Evolutionary conservation across 1,140 invertebrate genomes (phyloP).

Genomic region (Drosophila dunni): DNA sequence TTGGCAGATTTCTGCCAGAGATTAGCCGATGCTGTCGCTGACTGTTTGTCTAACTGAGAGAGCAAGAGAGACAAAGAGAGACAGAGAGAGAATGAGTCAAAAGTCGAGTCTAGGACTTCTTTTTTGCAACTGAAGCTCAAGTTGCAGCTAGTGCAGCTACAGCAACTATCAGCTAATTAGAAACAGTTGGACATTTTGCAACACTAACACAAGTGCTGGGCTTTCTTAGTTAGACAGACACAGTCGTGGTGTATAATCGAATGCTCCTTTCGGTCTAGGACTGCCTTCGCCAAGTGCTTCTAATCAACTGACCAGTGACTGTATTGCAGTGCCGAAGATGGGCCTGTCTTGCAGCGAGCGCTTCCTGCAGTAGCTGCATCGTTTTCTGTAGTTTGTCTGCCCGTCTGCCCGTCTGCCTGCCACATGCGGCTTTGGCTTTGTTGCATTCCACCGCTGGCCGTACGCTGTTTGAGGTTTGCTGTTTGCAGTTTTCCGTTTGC

Average conservation of each 20-base stretch:
- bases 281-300: not conserved
- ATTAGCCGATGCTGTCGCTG: constrained; percentile 50
- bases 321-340: constrained; percentile 5
- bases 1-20: constrained; percentile 56
- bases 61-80: not conserved
- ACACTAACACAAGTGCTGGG: too few relatives aligned
- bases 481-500: constrained; percentile 11
- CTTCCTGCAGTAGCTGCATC: constrained; percentile 14
- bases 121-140: constrained; percentile 1
- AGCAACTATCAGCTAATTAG: constrained; percentile 17
- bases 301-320: constrained; percentile 4
- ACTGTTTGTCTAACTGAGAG: constrained; percentile 50
- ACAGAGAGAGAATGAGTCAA: constrained; percentile 1
- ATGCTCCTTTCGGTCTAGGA: too few relatives aligned
- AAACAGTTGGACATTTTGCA: not conserved
- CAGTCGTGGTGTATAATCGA: too few relatives aligned
- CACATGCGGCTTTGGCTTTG: constrained; percentile 28
- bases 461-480: constrained; percentile 8
- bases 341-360: not conserved
- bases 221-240: too few relatives aligned
- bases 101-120: not conserved
- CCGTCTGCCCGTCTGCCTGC: not conserved
- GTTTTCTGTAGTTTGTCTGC: not conserved
- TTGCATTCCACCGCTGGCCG: constrained; percentile 47
- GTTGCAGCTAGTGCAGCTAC: constrained; percentile 15